Base-by-base conservation (phyloP, 1,140 invertebrate genomes). In the Ooceraea biroi region DNA sequence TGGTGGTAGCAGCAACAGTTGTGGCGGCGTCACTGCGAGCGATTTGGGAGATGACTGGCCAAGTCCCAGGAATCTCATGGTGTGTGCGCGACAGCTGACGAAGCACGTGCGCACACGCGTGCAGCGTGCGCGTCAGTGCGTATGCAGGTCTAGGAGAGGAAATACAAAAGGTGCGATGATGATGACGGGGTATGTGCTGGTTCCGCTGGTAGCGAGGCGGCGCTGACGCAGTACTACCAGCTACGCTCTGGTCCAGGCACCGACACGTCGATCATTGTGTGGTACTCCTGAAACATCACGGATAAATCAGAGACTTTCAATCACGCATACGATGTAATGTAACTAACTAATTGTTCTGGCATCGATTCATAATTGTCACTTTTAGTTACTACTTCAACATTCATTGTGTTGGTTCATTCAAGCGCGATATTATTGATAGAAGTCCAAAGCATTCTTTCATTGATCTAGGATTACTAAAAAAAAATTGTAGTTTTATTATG, bases 61-160 rank as follows among this genome's bases (percentile, higher is more conserved):
- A 84, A 88, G 78, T 90, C 92, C 91, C 87, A 90, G 85, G 85
- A 91, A 89, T 89, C 88, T 93, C 94, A 94, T 94, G 88, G 78
- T 89, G 90, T 74, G 87, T 86, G 82, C 30, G 85, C 84, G 69
- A 85, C 82, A 88, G 83, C 85, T 84, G 77, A 88, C 86, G 82
- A 88, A 84, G 86, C 88, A 89, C 83, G 50, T 77, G 85, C 84
- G 84, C 90, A 88, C 90, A 87, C 83, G 86, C 82, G n/a, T 60
- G 68, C 30, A n/a, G 86, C 84, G 88, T 89, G 87, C 73, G 90
- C 88, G 87, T 88, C 86, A 84, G 85, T 87, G 89, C 85, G 66
- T 84, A 77, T 82, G 78, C 86, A 84, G 77, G 60, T 85, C 73
- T 86, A 86, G 88, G 88, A 69, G 77, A 90, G 89, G 85, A 89